phyloP scores from a whole-genome alignment of 23 tunicate species.

The Clavelina lepadiformis region DNA sequence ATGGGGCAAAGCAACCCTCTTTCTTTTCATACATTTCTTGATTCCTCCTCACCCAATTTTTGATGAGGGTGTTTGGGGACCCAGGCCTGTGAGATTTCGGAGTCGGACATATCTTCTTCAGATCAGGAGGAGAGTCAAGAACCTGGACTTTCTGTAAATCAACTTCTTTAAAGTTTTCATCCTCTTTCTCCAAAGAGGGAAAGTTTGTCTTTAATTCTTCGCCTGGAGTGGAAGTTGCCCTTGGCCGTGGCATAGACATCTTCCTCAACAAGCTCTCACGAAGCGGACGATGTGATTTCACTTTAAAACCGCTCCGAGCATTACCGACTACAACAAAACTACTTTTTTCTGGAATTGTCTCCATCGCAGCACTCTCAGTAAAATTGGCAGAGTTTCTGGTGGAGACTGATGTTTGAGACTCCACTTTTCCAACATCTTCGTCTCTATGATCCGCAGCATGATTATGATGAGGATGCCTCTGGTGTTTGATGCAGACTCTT shows the following conservation, averaged over 20 bases:
- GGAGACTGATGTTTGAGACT: not conserved
- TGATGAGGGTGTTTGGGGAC: constrained; percentile 63
- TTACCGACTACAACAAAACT: constrained; percentile 33
- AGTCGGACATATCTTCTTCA: constrained; percentile 22
- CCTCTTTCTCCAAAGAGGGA: not conserved
- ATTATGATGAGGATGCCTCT: constrained; percentile 3
- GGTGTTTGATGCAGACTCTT: constrained; percentile 13
- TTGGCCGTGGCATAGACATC: constrained; percentile 39
- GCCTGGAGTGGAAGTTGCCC: constrained; percentile 75
- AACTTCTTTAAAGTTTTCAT: not conserved
- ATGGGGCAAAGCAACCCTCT: constrained; percentile 21
- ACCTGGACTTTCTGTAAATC: not conserved
- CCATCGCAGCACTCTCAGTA: not conserved
- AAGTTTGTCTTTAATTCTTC: constrained; percentile 37
- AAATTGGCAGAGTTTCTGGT: not conserved
- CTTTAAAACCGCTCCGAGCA: constrained; percentile 36
- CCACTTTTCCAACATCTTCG: not conserved
- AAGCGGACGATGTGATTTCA: not conserved
- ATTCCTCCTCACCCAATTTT: constrained; percentile 66
- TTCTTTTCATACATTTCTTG: constrained; percentile 47
- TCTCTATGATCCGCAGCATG: constrained; percentile 1
- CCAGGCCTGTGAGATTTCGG: constrained; percentile 29
- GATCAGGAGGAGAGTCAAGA: not conserved
- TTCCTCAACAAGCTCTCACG: not conserved
- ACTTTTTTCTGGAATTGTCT: not conserved